Percentiles rank a stretch among this genome's conserved stretches.
Evolutionary conservation across 1,140 invertebrate species (phyloP).

Genomic region (Zaprionus nigranus): DNA sequence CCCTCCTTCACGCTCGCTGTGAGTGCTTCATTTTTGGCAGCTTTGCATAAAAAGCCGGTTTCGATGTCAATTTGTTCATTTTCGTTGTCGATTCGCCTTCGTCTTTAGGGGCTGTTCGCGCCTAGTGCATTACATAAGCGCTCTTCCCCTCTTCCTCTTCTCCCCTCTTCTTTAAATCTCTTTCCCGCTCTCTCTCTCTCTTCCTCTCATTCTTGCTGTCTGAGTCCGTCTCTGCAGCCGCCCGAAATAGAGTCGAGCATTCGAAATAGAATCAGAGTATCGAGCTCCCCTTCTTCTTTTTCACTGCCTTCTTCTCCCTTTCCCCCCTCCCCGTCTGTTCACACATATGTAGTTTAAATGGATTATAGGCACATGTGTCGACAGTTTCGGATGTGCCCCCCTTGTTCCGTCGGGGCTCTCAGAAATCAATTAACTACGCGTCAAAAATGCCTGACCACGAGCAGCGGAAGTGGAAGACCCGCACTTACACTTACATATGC

Average conservation of each 20-base stretch:
- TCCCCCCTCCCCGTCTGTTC: neutral
- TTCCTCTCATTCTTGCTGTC: neutral
- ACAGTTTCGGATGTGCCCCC: constrained; percentile 27
- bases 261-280: constrained; percentile 38
- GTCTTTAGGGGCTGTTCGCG: constrained; percentile 70
- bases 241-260: constrained; percentile 60
- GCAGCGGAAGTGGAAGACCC: constrained; percentile 56
- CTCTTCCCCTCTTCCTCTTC: neutral
- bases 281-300: neutral
- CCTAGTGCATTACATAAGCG: constrained; percentile 63
- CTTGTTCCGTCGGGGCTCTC: constrained; percentile 40
- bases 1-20: neutral
- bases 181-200: neutral
- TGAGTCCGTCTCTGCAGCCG: constrained; percentile 19
- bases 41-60: constrained; percentile 81
- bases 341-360: constrained; percentile 61
- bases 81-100: constrained; percentile 13
- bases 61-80: constrained; percentile 44
- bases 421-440: constrained; percentile 79
- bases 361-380: constrained; percentile 63
- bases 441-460: constrained; percentile 55
- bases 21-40: constrained; percentile 62
- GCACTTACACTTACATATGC: neutral
- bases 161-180: neutral
- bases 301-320: neutral